Base-by-base conservation (phyloP, 1,140 invertebrate genomes). In the Drosophila baimaii region DNA sequence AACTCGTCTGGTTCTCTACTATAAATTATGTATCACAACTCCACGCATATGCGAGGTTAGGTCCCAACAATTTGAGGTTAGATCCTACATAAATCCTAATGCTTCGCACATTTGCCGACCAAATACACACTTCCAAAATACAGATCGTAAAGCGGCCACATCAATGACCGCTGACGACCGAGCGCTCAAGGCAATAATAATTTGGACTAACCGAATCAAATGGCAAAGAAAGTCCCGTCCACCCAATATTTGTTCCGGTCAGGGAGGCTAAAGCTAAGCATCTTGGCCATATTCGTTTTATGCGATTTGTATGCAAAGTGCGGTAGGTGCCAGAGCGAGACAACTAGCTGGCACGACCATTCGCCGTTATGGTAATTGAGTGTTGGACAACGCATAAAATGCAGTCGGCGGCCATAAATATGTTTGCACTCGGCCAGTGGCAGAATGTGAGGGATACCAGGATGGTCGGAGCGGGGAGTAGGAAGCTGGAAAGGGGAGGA, bases 331-430 rank as follows among this genome's bases (percentile, higher is more conserved):
- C 29, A 52, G 84, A 84, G 62, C 47, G 58, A 65, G 73, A 89
- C 74, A 75, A 56, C 61, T 63, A 41, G 51, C 55, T 58, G 57
- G 66, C 73, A 80, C 12, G 25, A 8, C 37, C 68, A 61, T 79
- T 86, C 44, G 37, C 55, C 76, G 43, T 88, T 88, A 88, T 88
- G 84, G 85, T 89, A 88, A 88, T 88, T 84, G 84, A 88, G 84
- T 88, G 84, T 88, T 89, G 85, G 85, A 88, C 77, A 84, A 88
- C 84, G 84, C 84, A 88, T 88, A 80, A 88, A 88, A 88, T 84
- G 84, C 84, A 88, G 84, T 63, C 62, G 76, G 61, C 33, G 59
- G 35, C 61, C 68, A 80, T 83, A 89, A 83, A 89, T 86, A 86
- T 88, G 62, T 77, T 85, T 74, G 74, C 61, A 68, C 66, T 81